Conservation (phyloP, 2,113 vertebrate species). For the Myocastor coypus region DNA sequence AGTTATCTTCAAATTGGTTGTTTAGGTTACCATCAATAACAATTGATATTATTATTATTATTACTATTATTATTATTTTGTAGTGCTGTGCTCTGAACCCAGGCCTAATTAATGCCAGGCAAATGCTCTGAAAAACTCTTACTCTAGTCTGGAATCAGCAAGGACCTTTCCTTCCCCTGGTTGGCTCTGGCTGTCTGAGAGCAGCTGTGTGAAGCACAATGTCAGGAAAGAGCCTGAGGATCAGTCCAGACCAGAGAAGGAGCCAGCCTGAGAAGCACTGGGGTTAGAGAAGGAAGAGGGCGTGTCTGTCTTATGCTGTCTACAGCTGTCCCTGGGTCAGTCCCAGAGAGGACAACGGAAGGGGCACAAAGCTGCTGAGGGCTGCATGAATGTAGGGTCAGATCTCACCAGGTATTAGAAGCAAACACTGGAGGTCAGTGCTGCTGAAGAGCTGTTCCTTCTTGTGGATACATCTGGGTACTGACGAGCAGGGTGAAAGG, state of each 20-base stretch:
- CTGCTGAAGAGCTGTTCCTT: not conserved
- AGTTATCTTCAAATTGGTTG: too few relatives aligned
- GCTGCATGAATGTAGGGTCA: not conserved
- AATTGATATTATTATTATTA: not conserved
- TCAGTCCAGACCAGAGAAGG: not conserved
- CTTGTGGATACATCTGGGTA: not conserved
- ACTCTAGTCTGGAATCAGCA: not conserved
- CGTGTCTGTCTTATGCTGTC: rapidly evolving
- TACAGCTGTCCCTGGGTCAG: not conserved
- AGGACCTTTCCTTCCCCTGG: not conserved
- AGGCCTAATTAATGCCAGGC: not conserved
- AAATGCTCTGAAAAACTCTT: not conserved
- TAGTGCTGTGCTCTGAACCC: not conserved
- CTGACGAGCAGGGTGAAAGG: not conserved
- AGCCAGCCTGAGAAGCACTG: not conserved
- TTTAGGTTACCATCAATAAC: too few relatives aligned
- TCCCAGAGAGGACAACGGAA: not conserved
- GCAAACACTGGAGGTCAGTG: not conserved
- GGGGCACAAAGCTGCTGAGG: not conserved
- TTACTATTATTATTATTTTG: not conserved
- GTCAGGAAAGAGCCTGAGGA: not conserved
- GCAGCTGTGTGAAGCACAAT: not conserved
- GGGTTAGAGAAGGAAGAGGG: not conserved
- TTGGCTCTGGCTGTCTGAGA: not conserved
- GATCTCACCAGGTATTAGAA: not conserved